phyloP scores from a whole-genome alignment of 2,888 invertebrate genomes.

The Xestia c-nigrum region DNA sequence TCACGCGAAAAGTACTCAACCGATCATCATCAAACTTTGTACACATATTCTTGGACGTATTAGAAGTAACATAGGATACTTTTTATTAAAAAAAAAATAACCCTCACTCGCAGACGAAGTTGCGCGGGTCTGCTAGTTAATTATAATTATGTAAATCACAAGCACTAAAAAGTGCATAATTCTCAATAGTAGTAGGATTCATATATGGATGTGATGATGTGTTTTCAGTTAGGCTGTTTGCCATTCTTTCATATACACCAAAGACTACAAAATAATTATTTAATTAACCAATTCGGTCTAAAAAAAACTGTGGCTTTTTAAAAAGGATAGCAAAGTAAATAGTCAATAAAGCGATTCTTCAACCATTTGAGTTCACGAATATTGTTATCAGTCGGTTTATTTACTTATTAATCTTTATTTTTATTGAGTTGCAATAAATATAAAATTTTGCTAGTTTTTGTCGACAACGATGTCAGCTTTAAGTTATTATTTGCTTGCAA shows the following conservation, averaged over 20 bases:
- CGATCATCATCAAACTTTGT: no score
- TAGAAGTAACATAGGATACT: no score
- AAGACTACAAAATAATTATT: neutral
- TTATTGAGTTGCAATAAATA: conserved; percentile 44
- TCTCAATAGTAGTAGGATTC: neutral
- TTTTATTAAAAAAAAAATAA: no score
- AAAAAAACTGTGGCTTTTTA: no score
- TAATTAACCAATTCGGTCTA: neutral
- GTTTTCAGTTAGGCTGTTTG: neutral
- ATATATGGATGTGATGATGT: neutral
- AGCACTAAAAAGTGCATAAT: neutral
- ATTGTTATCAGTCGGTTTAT: neutral
- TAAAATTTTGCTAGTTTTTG: conserved; percentile 22
- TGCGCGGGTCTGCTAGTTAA: no score
- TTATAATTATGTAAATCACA: neutral
- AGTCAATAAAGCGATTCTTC: neutral
- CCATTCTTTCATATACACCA: neutral
- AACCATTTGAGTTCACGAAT: neutral
- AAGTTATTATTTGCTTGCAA: conserved; percentile 62
- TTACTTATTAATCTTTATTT: conserved; percentile 37
- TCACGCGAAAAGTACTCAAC: no score
- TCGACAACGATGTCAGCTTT: conserved; percentile 43
- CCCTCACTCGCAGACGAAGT: no score
- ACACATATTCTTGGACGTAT: no score
- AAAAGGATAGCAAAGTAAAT: neutral